phyloP scores from a whole-genome alignment of 2,888 invertebrate species.

The Omphaloscelis lunosa region DNA sequence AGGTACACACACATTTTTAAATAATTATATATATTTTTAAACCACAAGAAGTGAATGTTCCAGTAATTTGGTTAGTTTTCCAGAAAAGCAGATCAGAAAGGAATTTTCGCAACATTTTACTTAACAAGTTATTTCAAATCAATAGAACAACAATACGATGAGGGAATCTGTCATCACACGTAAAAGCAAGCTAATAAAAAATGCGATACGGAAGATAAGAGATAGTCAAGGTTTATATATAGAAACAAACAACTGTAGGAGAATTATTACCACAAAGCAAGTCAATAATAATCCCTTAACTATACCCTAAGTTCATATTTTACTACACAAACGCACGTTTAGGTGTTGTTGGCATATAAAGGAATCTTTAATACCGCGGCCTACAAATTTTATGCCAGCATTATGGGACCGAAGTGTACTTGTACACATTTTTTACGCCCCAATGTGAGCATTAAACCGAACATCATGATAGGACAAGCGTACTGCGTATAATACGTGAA shows the following conservation, averaged over 20 bases:
- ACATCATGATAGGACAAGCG: conserved; percentile 59
- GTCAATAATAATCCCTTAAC: conserved; percentile 39
- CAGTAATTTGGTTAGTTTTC: neutral
- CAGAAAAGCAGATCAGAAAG: neutral
- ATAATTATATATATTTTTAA: no score
- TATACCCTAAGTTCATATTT: conserved; percentile 43
- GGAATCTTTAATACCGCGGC: conserved; percentile 65
- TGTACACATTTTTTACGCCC: conserved; percentile 72
- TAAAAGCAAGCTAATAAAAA: conserved; percentile 2
- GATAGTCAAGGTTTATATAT: no score
- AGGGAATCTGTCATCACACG: neutral
- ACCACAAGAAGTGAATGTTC: neutral
- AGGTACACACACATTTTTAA: no score
- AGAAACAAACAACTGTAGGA: neutral
- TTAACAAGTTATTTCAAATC: neutral
- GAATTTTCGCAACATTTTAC: neutral
- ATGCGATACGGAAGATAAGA: neutral
- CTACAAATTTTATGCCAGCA: conserved; percentile 71
- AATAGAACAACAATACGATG: neutral
- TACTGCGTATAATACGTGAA: conserved; percentile 53
- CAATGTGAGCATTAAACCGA: conserved; percentile 67
- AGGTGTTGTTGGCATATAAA: conserved; percentile 60
- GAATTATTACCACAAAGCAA: conserved; percentile 22
- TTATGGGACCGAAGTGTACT: conserved; percentile 69
- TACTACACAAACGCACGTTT: conserved; percentile 36